Evolutionary conservation across 2,113 vertebrate genomes (phyloP), one percentile per base, ranked within the genome.

Genomic region (Argyrosomus japonicus): DNA sequence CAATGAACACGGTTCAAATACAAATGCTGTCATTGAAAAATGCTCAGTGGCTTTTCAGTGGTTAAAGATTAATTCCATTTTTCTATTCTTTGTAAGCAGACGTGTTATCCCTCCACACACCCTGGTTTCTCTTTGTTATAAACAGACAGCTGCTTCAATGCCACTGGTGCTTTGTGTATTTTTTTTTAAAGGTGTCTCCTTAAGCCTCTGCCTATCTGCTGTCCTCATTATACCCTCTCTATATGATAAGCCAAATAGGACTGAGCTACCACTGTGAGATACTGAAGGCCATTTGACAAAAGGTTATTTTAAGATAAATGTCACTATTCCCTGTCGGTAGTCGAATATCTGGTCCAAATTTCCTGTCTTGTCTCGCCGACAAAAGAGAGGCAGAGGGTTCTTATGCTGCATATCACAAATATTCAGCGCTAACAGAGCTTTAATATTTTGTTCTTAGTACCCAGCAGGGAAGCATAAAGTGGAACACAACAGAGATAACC

Each of bases 261-360:
- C 68, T 51, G 77, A 87, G 76, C 63, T 67, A 77, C 79, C 19
- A 19, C 79, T 64, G 77, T 48, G 65, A 86, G 84, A 91, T 79
- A 88, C 75, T 82, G 76, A 86, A 77, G 80, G 79, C 83, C 50
- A 25, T 85, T 88, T 88, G 79, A 89, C 74, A 53, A 87, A 86
- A 89, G 88, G 84, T 90, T 87, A 91, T 87, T 90, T 84, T 29
- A 90, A 79, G 81, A 88, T 87, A 90, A 88, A 88, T 89, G 86
- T 79, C 82, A 87, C 79, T 50, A 47, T 81, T 84, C 54, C 81
- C 85, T 10, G 62, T 64, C 18, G 67, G 47, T 51, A 8, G 62
- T 17, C 57, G 62, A 81, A 82, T 83, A 83, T 68, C n/a, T n/a
- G 29, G 47, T 75, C 54, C 60, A 87, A 81, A 85, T 74, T 18